These are phyloP conservation scores for Sebastes matsubarae DNA, from an alignment of 2,797 vertebrate species.

Conservation along the genomic window DNA sequence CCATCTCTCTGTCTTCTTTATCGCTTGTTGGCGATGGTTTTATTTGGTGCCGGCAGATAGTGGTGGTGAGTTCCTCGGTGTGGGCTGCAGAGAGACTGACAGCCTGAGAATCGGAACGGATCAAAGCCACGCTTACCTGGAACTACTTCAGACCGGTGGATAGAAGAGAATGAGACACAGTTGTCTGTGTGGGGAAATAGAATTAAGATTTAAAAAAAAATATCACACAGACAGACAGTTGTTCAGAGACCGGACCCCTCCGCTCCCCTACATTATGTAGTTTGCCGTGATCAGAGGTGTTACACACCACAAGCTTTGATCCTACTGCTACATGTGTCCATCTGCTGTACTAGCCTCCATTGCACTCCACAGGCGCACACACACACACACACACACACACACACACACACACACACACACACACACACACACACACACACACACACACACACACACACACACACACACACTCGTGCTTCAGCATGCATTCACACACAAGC, in stretches of 20 bases:
- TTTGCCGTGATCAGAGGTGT: conserved; percentile 28
- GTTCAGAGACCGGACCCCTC: conserved; percentile 12
- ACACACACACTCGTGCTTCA: background rate
- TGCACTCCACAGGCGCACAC: background rate
- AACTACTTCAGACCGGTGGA: conserved; percentile 5
- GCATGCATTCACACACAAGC: conserved; percentile 21
- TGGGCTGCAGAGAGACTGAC: conserved; percentile 27
- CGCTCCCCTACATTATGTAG: conserved; percentile 30
- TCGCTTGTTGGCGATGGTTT: conserved; percentile 65
- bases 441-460: background rate
- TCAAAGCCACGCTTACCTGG: conserved; percentile 16
- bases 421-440: background rate
- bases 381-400: no score
- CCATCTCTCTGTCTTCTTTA: conserved; percentile 63
- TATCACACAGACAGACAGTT: conserved; percentile 8
- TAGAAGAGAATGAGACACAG: background rate
- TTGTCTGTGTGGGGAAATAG: background rate
- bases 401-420: no score
- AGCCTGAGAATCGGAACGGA: conserved; percentile 28
- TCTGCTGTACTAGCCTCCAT: conserved; percentile 57
- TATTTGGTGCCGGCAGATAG: conserved; percentile 61
- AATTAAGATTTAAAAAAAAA: conserved; percentile 1
- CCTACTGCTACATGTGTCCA: conserved; percentile 63
- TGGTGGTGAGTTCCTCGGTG: conserved; percentile 37
- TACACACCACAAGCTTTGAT: conserved; percentile 52